A percentile compares a stretch with the other conserved stretches of the same genome.
phyloP scores from a whole-genome alignment of 2,797 vertebrate species.

The Mycteria americana region DNA sequence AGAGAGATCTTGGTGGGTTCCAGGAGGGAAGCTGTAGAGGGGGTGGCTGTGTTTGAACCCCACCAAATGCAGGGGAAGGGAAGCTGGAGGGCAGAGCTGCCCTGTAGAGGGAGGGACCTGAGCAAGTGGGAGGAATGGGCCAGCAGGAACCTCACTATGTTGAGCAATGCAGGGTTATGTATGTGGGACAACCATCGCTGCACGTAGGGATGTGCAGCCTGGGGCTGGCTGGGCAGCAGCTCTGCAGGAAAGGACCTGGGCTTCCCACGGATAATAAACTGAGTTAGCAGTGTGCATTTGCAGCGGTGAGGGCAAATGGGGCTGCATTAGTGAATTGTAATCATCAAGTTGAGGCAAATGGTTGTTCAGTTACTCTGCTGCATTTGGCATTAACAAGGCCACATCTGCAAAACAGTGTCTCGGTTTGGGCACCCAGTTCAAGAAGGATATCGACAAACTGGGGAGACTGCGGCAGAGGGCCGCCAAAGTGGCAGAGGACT shows the following conservation, averaged over 20 bases:
- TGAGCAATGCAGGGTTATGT: background rate
- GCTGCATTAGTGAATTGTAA: background rate
- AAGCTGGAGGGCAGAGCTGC: background rate
- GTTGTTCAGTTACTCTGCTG: background rate
- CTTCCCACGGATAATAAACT: background rate
- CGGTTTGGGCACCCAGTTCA: background rate
- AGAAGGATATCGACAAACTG: background rate
- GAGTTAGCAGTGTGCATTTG: background rate
- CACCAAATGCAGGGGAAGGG: background rate
- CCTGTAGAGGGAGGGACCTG: fast-evolving
- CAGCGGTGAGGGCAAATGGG: background rate
- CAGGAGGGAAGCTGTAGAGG: background rate
- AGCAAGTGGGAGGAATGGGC: background rate
- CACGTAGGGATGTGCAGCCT: background rate
- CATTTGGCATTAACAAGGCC: background rate
- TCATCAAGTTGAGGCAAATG: background rate
- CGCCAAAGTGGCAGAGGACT: background rate
- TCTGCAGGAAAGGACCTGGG: background rate
- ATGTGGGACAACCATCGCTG: background rate
- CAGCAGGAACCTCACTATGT: background rate
- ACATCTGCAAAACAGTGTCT: background rate
- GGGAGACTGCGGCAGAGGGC: background rate
- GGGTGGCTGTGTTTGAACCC: background rate
- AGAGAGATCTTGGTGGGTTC: background rate
- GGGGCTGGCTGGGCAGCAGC: background rate